Evolutionary conservation across 2,888 invertebrate genomes (phyloP).

Genomic region (Heliconius sara): DNA sequence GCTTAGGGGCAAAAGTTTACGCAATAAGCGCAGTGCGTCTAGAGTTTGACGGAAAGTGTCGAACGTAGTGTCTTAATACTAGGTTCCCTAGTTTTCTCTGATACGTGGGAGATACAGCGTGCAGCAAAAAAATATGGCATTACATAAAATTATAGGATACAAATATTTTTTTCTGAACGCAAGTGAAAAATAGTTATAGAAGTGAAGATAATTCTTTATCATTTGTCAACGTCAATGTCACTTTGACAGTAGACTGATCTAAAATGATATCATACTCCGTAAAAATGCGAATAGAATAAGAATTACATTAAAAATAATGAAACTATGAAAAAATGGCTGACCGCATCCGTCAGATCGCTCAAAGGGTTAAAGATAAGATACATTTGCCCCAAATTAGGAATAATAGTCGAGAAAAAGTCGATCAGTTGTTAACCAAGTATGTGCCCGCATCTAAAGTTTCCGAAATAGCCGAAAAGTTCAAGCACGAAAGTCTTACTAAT

Average conservation of each 20-base stretch:
- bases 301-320: slow-evolving; percentile 50
- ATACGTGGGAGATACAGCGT: no score
- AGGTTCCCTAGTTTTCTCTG: background rate
- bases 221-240: slow-evolving; percentile 12
- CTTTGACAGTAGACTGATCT: slow-evolving; percentile 4
- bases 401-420: slow-evolving; percentile 68
- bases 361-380: slow-evolving; percentile 69
- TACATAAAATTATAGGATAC: background rate
- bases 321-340: slow-evolving; percentile 78
- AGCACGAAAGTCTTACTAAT: slow-evolving; percentile 63
- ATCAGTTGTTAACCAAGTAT: slow-evolving; percentile 71
- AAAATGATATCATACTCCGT: slow-evolving; percentile 52
- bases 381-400: slow-evolving; percentile 61
- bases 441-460: slow-evolving; percentile 66
- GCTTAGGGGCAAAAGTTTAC: no score
- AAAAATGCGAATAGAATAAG: slow-evolving; percentile 53
- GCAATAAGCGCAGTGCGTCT: no score
- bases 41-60: background rate
- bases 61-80: background rate
- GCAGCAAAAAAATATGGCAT: no score
- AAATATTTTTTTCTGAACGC: slow-evolving; percentile 4
- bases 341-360: slow-evolving; percentile 69
- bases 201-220: background rate
- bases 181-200: background rate
- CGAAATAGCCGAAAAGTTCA: slow-evolving; percentile 73